Base-by-base conservation (phyloP, 2,797 vertebrate genomes). In the Serranus cabrilla region DNA sequence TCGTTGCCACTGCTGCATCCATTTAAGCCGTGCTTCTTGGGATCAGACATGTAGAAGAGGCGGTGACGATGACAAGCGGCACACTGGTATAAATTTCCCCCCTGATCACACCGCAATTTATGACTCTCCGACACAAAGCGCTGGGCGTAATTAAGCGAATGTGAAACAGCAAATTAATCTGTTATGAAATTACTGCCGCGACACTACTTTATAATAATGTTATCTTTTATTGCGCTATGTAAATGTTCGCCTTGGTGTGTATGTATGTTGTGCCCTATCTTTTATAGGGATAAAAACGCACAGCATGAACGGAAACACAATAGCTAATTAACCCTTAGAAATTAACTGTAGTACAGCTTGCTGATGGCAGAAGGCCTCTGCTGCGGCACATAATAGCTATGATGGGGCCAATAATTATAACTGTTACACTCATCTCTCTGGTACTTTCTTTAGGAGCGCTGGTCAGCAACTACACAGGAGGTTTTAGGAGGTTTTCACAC, bases 131-230 rank as follows among this genome's bases (percentile, higher is more conserved):
- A 85, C 88, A 92, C 82, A 89, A 91, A 84, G 87, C 62, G 18
- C 83, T 52, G 71, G 71, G 81, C 68, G 80, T 92, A 93, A 94
- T 91, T 91, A 93, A 89, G 83, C 47, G 66, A 88, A 88, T 79
- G 81, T 75, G 85, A 90, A 91, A 92, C 45, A 55, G 82, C 80
- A 90, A 92, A 94, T 93, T 87, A 92, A 93, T 90, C 86, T 72
- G 78, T 90, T 87, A 88, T 79, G 76, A 87, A 93, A 92, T 88
- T 72, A 92, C 78, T 71, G 71, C 74, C 3, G 50, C 11, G 67
- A 73, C 78, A 71, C 74, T 63, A 82, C 83, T 87, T 82, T 86
- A 70, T 85, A 86, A 90, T 86, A 86, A 76, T 46, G 68, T 81
- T 91, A 89, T 92, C 89, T 77, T 84, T 87, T 80, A 91, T 81